Evolutionary conservation across 2,888 invertebrate genomes (phyloP).

Genomic region (Tenthredo livida): DNA sequence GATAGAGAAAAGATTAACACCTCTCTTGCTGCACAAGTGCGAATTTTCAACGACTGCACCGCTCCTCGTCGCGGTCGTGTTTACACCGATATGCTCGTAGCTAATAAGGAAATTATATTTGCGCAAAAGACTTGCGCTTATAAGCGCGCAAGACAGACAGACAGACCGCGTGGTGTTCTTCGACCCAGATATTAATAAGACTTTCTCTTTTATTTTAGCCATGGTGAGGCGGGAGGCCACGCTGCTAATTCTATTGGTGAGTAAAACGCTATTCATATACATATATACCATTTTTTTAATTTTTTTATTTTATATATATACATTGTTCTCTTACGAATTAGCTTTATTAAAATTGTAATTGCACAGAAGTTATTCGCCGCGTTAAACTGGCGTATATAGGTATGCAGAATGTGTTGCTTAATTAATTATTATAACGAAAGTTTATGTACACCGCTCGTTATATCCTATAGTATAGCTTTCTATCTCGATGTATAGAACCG

Average conservation of each 20-base stretch:
- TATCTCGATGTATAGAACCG: background rate
- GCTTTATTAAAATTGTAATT: background rate
- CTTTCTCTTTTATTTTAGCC: slow-evolving; percentile 76
- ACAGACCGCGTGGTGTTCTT: slow-evolving; percentile 59
- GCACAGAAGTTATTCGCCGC: background rate
- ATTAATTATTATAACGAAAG: slow-evolving; percentile 17
- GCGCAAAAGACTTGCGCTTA: slow-evolving; percentile 5
- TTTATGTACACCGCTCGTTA: background rate
- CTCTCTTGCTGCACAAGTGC: background rate
- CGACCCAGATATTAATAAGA: slow-evolving; percentile 75
- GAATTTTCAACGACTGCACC: background rate
- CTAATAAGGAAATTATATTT: slow-evolving; percentile 37
- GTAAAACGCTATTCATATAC: slow-evolving; percentile 58
- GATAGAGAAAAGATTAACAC: background rate
- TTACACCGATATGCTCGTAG: background rate
- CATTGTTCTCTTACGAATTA: background rate
- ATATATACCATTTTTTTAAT: slow-evolving; percentile 7
- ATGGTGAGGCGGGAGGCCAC: slow-evolving; percentile 74
- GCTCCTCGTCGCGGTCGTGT: background rate
- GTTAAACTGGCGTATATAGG: background rate
- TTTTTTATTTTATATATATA: background rate
- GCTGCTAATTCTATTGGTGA: slow-evolving; percentile 72
- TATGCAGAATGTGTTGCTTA: background rate
- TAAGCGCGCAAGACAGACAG: slow-evolving; percentile 4
- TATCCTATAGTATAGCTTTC: background rate